Conservation (phyloP, 2,797 vertebrate species). For the Megalops cyprinoides region DNA sequence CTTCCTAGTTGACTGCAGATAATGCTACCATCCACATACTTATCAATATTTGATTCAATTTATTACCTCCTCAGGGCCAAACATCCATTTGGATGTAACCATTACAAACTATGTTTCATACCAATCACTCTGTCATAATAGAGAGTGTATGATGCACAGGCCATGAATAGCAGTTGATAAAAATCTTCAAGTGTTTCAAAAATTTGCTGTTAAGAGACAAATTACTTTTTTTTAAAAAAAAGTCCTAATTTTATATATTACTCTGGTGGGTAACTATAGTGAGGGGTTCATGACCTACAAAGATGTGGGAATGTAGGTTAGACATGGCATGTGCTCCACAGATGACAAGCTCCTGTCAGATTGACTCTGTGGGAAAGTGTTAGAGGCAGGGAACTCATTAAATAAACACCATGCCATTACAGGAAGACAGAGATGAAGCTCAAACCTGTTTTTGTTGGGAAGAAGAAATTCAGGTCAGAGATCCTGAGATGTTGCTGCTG, state of each 20-base stretch:
- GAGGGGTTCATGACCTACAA: conserved; percentile 22
- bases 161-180: no score
- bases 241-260: neutral
- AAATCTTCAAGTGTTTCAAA: no score
- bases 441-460: conserved; percentile 10
- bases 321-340: conserved; percentile 30
- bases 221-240: neutral
- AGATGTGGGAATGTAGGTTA: conserved; percentile 47
- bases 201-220: no score
- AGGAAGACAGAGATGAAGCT: neutral
- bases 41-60: no score
- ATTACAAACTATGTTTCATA: no score
- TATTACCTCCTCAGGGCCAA: no score
- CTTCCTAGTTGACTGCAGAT: no score
- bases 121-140: neutral
- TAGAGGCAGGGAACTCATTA: conserved; percentile 30
- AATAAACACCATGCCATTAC: conserved; percentile 9
- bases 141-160: neutral
- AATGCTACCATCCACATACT: no score
- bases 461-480: conserved; percentile 35
- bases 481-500: neutral
- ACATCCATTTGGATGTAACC: no score
- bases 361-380: conserved; percentile 38
- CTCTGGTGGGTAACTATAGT: neutral
- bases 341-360: conserved; percentile 24